Evolutionary conservation across 2,888 invertebrate genomes (phyloP), one percentile per base, ranked within the genome.

Genomic region (Plagodis dolabraria): DNA sequence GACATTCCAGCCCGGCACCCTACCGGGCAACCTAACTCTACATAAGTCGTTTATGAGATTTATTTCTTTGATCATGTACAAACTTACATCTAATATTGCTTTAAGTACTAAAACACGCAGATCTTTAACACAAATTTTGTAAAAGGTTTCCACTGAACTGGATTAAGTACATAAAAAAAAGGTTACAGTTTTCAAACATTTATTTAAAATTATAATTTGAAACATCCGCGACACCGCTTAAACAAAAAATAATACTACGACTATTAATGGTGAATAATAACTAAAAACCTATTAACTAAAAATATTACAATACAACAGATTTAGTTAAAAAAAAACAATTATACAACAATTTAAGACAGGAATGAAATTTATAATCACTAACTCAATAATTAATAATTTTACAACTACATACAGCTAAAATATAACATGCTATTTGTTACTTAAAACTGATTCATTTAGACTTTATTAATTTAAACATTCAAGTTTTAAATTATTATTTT

Each of bases 261-360:
- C 57, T 36, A 57, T 34, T 44, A 48, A 57, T 48, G 43, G 33
- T 53, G 45, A 10, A 53, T 52, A 47, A 33, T 52, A 51, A 45
- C 51, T 48, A 52, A 22, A 47, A n/a, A 22, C 22, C 48, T 57
- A 57, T 38, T 45, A 22, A 44, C 44, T 53, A 51, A 33, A 44
- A 48, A 22, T 22, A 22, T 4, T 38, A 57, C 47, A 49, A 53
- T 59, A 59, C 59, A 59, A 59, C 53, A 58, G 58, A 58, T 58
- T 58, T 50, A 35, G 45, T 53, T 35, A 53, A 34, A 38, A 45
- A 38, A 48, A 43, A 34, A 51, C 34, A 12, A 50, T 10, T 42
- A 45, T 53, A 43, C 46, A 55, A 36, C 12, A 33, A n/a, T 34
- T 34, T 7, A 22, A 35, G 22, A 40, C 5, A 47, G n/a, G 45